A percentile compares a stretch with the other conserved stretches of the same genome.
phyloP scores from a whole-genome alignment of 2,113 vertebrate genomes.

The Columbina picui region DNA sequence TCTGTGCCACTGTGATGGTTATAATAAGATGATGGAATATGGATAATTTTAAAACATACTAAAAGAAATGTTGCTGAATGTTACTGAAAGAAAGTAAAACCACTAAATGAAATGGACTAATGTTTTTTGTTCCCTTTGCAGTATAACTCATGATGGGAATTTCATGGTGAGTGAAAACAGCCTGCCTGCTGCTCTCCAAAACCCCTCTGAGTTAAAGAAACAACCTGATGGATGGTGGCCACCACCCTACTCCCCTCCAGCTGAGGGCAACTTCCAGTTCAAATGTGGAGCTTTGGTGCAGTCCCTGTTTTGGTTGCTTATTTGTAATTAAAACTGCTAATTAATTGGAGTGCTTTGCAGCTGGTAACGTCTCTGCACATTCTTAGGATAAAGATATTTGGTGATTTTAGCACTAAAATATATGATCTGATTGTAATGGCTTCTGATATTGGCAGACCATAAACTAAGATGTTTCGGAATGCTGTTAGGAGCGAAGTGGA shows the following conservation, averaged over 20 bases:
- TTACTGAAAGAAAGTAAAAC: neutral
- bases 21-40: neutral
- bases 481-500: neutral
- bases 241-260: neutral
- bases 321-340: neutral
- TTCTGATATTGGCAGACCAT: neutral
- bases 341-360: neutral
- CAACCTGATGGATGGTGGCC: neutral
- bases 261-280: neutral
- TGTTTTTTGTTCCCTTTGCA: neutral
- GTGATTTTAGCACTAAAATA: neutral
- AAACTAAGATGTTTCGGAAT: neutral
- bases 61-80: neutral
- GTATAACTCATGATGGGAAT: neutral
- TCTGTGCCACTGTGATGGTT: neutral
- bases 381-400: neutral
- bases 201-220: neutral
- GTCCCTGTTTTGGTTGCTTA: fast-evolving
- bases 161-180: neutral
- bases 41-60: neutral
- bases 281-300: neutral
- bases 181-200: neutral
- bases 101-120: neutral
- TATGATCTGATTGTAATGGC: neutral
- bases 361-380: neutral